Evolutionary conservation across 1,140 invertebrate species (phyloP).

Genomic region (Rhopalosiphum maidis): DNA sequence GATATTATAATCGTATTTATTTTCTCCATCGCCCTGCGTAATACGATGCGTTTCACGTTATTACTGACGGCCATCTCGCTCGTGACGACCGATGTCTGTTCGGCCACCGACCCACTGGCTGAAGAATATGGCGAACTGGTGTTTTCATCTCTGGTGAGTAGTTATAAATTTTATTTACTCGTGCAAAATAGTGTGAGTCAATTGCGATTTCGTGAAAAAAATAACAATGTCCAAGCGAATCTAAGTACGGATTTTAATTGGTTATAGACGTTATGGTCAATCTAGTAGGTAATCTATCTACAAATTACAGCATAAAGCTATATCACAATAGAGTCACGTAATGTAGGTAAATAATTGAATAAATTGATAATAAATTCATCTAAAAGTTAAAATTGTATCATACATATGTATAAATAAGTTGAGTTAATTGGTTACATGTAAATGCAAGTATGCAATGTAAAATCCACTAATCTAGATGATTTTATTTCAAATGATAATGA

Average conservation of each 20-base stretch:
- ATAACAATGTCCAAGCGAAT: too few relatives aligned
- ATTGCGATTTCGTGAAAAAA: too few relatives aligned
- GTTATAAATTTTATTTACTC: too few relatives aligned
- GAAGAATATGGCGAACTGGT: slow-evolving; percentile 15
- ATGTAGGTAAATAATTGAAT: too few relatives aligned
- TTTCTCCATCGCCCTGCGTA: neutral
- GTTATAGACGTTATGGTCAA: neutral
- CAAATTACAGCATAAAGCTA: neutral
- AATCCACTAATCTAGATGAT: too few relatives aligned
- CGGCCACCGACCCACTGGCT: slow-evolving; percentile 4
- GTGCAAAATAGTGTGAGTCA: too few relatives aligned
- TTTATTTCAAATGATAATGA: too few relatives aligned
- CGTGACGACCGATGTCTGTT: neutral
- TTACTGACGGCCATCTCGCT: neutral
- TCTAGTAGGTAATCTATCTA: too few relatives aligned
- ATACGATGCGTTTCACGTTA: neutral
- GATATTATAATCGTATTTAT: neutral
- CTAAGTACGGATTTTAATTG: neutral
- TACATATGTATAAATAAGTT: neutral
- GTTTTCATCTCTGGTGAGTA: slow-evolving; percentile 28
- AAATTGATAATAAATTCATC: too few relatives aligned
- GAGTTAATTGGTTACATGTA: too few relatives aligned
- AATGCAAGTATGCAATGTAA: too few relatives aligned
- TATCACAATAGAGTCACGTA: neutral
- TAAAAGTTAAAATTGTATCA: neutral